Evolutionary conservation across 2,888 invertebrate genomes (phyloP), one percentile per base, ranked within the genome.

Genomic region (Yponomeuta cagnagella): DNA sequence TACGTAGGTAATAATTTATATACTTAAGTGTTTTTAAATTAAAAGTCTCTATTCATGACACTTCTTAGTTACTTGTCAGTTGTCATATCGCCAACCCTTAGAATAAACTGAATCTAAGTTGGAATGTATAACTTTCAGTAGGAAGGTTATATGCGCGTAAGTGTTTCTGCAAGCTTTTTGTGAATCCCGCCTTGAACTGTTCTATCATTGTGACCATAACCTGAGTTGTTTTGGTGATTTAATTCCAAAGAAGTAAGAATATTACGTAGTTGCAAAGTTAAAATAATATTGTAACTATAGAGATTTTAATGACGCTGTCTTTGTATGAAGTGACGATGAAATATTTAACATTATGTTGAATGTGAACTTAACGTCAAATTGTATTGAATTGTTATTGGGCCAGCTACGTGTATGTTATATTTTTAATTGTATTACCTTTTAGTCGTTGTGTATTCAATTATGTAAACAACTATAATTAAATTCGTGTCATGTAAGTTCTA

Each of bases 241-340:
- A 85, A 89, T 90, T 92, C 92, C 91, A 91, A 92, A 92, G 91
- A 92, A 82, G 88, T 91, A 90, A 87, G 83, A 84, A 86, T 91
- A 58, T 58, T 58, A 58, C 15, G 52, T 58, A 91, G 87, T 90
- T 87, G 76, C 87, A 85, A 85, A 82, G 82, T 83, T 84, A 82
- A 71, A 72, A 68, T 70, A 33, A 71, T 71, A 70, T 70, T 52
- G 68, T 71, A 68, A 70, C 70, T 63, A 3, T 69, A 69, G 48
- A 52, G 30, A 31, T 65, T 58, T 58, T 58, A 58, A 4, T 58
- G 12, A 58, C 52, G 52, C 52, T 15, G 52, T 15, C 4, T 58
- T 58, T 58, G 15, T 15, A 58, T 58, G 52, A 58, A 58, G 4
- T 58, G 52, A 58, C 12, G 1, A 58, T 58, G 15, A 58, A 58